phyloP scores from a whole-genome alignment of 2,888 invertebrate species.

The Hemithea aestivaria region DNA sequence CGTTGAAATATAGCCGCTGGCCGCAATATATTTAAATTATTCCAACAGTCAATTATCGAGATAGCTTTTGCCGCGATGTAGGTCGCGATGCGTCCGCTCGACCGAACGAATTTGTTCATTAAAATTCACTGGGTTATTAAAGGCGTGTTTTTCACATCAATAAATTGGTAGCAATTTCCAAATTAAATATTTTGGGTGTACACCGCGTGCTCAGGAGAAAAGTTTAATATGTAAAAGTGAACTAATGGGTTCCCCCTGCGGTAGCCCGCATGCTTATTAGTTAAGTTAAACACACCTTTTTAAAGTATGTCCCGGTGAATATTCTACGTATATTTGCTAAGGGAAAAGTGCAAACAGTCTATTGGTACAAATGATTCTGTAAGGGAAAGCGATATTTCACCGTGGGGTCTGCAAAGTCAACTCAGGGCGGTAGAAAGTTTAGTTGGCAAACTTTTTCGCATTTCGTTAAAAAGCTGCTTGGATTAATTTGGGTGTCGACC shows the following conservation, averaged over 20 bases:
- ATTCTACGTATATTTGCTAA: conserved; percentile 59
- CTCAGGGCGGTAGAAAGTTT: conserved; percentile 49
- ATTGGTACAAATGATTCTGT: conserved; percentile 74
- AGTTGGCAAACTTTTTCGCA: conserved; percentile 68
- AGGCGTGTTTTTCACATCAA: conserved; percentile 33
- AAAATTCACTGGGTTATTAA: conserved; percentile 36
- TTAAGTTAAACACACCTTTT: conserved; percentile 74
- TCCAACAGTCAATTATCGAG: conserved; percentile 74
- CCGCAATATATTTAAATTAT: conserved; percentile 76
- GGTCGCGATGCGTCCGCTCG: conserved; percentile 42
- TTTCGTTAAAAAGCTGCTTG: conserved; percentile 66
- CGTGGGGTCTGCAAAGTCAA: conserved; percentile 49
- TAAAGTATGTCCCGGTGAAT: conserved; percentile 52
- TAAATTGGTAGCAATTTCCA: conserved; percentile 33
- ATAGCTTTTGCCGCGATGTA: conserved; percentile 62
- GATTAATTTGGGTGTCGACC: conserved; percentile 69
- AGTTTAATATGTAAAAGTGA: conserved; percentile 49
- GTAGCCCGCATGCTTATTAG: conserved; percentile 65
- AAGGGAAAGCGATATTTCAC: conserved; percentile 65
- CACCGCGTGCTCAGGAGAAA: conserved; percentile 32
- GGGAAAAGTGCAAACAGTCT: conserved; percentile 63
- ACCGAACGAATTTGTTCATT: conserved; percentile 36
- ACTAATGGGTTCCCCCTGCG: conserved; percentile 35
- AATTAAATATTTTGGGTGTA: conserved; percentile 24
- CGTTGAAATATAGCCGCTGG: conserved; percentile 67